phyloP scores from a whole-genome alignment of 2,888 invertebrate genomes.

The Argyresthia albistria region DNA sequence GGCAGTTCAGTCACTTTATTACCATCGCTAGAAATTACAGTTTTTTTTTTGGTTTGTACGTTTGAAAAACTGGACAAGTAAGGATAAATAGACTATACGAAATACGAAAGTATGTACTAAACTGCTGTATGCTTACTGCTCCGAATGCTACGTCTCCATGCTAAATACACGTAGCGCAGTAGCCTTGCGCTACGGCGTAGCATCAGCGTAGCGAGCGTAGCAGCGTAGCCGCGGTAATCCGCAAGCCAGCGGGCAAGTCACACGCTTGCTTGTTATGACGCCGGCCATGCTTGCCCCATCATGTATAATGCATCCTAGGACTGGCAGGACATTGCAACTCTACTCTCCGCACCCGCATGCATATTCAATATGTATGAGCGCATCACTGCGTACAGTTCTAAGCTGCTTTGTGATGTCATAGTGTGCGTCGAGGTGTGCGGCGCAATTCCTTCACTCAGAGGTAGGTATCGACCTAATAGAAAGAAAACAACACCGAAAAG shows the following conservation, averaged over 20 bases:
- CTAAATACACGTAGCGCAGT: background rate
- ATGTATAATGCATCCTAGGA: slow-evolving; percentile 44
- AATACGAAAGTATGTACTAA: too few relatives aligned
- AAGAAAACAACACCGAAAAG: slow-evolving; percentile 9
- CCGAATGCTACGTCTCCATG: background rate
- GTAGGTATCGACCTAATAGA: slow-evolving; percentile 3
- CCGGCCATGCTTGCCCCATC: slow-evolving; percentile 44
- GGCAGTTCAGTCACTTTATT: too few relatives aligned
- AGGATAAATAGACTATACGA: too few relatives aligned
- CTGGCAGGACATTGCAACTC: too few relatives aligned
- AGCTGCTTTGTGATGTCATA: slow-evolving; percentile 1
- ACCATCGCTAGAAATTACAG: too few relatives aligned
- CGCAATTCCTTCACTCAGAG: background rate
- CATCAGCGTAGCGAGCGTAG: slow-evolving; percentile 17
- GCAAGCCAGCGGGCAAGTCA: slow-evolving; percentile 53
- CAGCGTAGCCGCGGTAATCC: slow-evolving; percentile 33
- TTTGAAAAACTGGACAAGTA: too few relatives aligned
- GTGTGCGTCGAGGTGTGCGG: background rate
- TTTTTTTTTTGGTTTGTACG: too few relatives aligned
- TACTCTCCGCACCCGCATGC: slow-evolving; percentile 12
- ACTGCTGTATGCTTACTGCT: too few relatives aligned
- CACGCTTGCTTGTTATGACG: slow-evolving; percentile 47
- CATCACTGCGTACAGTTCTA: background rate
- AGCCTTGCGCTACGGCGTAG: slow-evolving; percentile 27
- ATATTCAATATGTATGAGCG: slow-evolving; percentile 15